Conservation (phyloP, 2,797 vertebrate species). For the Otolemur crassicaudatus region DNA sequence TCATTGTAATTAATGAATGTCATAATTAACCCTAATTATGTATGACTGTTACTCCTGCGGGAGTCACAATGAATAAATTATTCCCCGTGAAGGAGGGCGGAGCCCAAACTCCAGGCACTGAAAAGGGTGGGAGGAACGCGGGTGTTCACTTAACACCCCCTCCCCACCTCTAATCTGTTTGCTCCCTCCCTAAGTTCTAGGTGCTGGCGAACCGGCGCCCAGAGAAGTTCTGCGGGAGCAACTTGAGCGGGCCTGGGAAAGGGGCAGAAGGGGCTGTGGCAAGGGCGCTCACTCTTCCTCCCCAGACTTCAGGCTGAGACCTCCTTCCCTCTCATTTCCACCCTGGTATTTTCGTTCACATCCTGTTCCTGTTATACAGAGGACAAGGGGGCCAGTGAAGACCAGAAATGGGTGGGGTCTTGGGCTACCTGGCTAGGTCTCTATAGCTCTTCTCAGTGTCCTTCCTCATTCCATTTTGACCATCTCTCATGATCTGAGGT, state of each 20-base stretch:
- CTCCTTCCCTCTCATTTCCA: background rate
- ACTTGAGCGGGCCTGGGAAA: background rate
- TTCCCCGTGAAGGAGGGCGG: constrained; percentile 70
- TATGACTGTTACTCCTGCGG: constrained; percentile 76
- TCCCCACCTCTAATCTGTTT: background rate
- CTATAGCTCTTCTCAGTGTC: background rate
- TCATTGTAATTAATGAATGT: constrained; percentile 80
- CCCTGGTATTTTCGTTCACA: background rate
- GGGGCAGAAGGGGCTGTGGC: background rate
- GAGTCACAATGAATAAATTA: constrained; percentile 82
- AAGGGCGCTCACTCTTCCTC: background rate
- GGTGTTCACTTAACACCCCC: background rate
- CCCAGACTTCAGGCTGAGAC: constrained; percentile 11
- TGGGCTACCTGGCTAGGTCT: background rate
- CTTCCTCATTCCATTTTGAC: background rate
- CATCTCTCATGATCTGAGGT: background rate
- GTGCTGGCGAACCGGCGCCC: background rate
- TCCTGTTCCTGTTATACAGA: background rate
- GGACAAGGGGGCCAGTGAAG: background rate
- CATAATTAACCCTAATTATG: constrained; percentile 82
- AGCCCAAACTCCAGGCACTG: constrained; percentile 37
- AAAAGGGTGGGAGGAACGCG: background rate
- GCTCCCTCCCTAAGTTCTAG: constrained; percentile 60
- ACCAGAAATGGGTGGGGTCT: background rate
- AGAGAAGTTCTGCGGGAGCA: constrained; percentile 55